Evolutionary conservation across 2,888 invertebrate genomes (phyloP).

Genomic region (Acanthosepion lycidas): DNA sequence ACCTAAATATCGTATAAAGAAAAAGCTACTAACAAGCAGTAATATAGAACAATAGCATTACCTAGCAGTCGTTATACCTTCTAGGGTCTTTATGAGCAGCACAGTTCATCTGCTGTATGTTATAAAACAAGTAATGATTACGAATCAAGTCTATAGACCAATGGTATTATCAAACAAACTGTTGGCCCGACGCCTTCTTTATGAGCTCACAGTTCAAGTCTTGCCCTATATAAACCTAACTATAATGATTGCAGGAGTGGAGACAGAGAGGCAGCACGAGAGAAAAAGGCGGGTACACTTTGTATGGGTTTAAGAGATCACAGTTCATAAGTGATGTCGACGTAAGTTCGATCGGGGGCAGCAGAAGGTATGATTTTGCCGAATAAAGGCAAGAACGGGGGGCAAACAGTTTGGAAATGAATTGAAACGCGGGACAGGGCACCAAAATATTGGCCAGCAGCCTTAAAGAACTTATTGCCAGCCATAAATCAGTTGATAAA

Average conservation of each 20-base stretch:
- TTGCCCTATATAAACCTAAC: slow-evolving; percentile 8
- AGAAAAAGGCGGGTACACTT: neutral
- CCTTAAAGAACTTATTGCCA: slow-evolving; percentile 7
- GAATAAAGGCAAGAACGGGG: neutral
- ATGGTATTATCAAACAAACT: slow-evolving; percentile 33
- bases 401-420: neutral
- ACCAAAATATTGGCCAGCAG: neutral
- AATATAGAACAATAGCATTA: neutral
- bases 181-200: neutral
- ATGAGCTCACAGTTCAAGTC: neutral
- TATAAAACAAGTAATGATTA: slow-evolving; percentile 33
- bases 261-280: neutral
- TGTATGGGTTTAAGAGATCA: slow-evolving; percentile 13
- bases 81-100: neutral
- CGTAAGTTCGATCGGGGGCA: slow-evolving; percentile 2
- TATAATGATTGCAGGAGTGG: neutral
- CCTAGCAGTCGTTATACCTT: neutral
- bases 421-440: neutral
- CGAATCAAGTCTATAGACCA: slow-evolving; percentile 33
- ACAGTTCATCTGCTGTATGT: neutral
- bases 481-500: slow-evolving; percentile 13
- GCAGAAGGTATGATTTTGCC: neutral
- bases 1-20: neutral
- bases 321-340: neutral
- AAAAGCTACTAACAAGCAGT: neutral